Evolutionary conservation across 2,113 vertebrate genomes (phyloP).

Genomic region (Turdus rufiventris): DNA sequence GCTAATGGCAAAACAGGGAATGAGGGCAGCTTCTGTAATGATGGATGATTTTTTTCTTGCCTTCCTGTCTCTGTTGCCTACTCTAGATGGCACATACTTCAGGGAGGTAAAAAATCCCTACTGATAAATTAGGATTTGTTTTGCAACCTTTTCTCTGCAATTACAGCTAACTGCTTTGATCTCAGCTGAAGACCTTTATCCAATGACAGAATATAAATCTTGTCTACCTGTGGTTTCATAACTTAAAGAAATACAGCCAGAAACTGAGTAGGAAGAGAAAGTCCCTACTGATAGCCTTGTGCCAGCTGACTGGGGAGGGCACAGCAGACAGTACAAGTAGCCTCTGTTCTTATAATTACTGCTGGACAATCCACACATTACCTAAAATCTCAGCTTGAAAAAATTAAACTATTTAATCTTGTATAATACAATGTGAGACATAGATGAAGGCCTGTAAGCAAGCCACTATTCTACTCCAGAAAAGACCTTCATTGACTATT

Average conservation of each 20-base stretch:
- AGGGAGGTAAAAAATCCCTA: neutral
- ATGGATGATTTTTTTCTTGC: neutral
- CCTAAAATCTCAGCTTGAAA: constrained; percentile 5
- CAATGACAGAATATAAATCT: neutral
- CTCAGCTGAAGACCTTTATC: constrained; percentile 26
- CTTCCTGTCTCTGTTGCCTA: neutral
- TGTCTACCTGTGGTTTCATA: neutral
- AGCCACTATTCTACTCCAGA: constrained; percentile 1
- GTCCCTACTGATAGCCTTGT: neutral
- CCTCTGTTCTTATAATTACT: constrained; percentile 25
- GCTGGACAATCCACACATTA: neutral
- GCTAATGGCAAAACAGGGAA: neutral
- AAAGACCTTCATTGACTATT: constrained; percentile 33
- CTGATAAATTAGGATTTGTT: constrained; percentile 28
- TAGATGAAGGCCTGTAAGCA: neutral
- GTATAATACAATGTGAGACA: neutral
- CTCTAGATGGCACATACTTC: neutral
- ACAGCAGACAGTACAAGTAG: neutral
- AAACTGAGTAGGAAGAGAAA: neutral
- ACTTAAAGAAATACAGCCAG: neutral
- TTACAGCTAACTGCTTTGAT: constrained; percentile 22
- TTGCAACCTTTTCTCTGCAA: neutral
- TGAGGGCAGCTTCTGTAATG: neutral
- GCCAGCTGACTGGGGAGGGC: neutral
- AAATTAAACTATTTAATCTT: neutral